Conservation (phyloP, 2,888 invertebrate species). For the Archips xylosteana region DNA sequence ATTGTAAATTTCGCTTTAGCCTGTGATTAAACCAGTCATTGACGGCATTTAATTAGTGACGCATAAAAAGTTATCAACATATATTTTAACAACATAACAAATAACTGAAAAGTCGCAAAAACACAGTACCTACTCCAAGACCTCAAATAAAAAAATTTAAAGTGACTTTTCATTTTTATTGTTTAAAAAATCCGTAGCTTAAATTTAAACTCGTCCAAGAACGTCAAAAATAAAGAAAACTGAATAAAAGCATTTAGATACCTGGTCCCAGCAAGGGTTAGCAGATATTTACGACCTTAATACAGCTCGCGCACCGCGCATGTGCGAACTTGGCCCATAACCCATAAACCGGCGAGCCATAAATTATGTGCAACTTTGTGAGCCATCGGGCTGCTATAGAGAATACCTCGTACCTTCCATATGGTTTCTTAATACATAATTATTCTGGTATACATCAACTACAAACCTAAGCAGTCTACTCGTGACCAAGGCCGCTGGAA, state of each 20-base stretch:
- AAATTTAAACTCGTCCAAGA: constrained; percentile 22
- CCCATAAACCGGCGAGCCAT: constrained; percentile 70
- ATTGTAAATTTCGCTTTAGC: no score
- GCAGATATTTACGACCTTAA: constrained; percentile 62
- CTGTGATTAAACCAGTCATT: no score
- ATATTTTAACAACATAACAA: neutral
- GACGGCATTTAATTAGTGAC: no score
- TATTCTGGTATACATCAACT: neutral
- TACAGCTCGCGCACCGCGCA: constrained; percentile 59
- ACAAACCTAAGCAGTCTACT: no score
- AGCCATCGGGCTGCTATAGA: constrained; percentile 50
- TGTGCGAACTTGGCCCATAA: constrained; percentile 76
- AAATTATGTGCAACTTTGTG: constrained; percentile 82
- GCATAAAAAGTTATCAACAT: neutral
- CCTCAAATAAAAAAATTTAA: neutral
- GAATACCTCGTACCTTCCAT: neutral
- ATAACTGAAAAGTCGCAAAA: neutral
- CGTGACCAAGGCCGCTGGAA: no score
- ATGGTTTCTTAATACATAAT: neutral
- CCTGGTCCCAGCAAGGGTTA: constrained; percentile 70
- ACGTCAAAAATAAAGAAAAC: constrained; percentile 42
- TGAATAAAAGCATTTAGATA: constrained; percentile 57
- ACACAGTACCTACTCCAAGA: neutral
- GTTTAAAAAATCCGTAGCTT: neutral
- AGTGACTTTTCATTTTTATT: neutral